Evolutionary conservation across 2,888 invertebrate genomes (phyloP).

Genomic region (Lasioglossum lativentre): DNA sequence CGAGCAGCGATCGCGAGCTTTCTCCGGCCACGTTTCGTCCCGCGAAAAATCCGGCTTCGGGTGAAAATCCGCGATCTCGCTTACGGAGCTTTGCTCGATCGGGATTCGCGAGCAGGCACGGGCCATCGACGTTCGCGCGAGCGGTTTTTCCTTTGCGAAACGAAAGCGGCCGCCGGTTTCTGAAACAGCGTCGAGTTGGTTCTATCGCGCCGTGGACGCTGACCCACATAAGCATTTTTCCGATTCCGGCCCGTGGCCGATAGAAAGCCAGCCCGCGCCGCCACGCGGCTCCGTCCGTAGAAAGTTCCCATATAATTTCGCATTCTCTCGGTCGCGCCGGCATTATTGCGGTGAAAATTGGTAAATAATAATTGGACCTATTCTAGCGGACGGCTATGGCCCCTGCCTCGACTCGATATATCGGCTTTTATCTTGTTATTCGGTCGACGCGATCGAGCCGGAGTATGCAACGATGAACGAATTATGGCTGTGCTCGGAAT

Average conservation of each 20-base stretch:
- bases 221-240: slow-evolving; percentile 81
- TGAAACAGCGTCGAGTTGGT: slow-evolving; percentile 73
- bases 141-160: slow-evolving; percentile 62
- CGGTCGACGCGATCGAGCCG: not conserved
- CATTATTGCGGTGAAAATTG: slow-evolving; percentile 78
- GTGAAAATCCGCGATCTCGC: slow-evolving; percentile 35
- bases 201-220: slow-evolving; percentile 70
- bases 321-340: slow-evolving; percentile 72
- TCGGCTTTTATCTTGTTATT: slow-evolving; percentile 23
- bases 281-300: slow-evolving; percentile 69
- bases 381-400: slow-evolving; percentile 14
- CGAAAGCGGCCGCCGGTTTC: slow-evolving; percentile 78
- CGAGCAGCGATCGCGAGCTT: slow-evolving; percentile 57
- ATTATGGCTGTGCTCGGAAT: not conserved
- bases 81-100: not conserved
- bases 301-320: slow-evolving; percentile 82
- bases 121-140: not conserved
- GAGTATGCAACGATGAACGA: not conserved
- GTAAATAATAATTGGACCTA: slow-evolving; percentile 66
- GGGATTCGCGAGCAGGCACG: slow-evolving; percentile 6
- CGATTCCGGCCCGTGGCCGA: slow-evolving; percentile 76
- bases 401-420: slow-evolving; percentile 17
- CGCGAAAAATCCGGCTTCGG: slow-evolving; percentile 59
- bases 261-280: slow-evolving; percentile 72
- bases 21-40: slow-evolving; percentile 64